A percentile compares a stretch with the other conserved stretches of the same genome.
Evolutionary conservation across 2,113 vertebrate genomes (phyloP).

Genomic region (Irena cyanogastra): DNA sequence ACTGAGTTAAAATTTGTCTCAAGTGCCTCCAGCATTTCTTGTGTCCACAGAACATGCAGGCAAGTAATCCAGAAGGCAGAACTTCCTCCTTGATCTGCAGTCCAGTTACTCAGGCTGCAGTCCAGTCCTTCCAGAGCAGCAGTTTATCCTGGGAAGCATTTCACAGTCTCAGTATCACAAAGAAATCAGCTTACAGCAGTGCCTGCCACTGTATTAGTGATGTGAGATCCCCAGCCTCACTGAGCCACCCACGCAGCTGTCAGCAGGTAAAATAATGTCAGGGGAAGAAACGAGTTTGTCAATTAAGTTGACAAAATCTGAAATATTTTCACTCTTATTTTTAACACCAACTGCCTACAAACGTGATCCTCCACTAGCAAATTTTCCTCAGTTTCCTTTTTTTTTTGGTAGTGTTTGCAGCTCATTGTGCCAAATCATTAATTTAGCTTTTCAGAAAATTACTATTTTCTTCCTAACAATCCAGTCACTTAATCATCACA

Average conservation of each 20-base stretch:
- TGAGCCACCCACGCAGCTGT: neutral
- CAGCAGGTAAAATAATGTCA: neutral
- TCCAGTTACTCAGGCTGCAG: neutral
- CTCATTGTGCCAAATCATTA: constrained; percentile 28
- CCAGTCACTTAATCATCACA: constrained; percentile 27
- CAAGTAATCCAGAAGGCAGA: neutral
- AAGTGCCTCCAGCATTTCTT: neutral
- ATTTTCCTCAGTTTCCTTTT: neutral
- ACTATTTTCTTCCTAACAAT: constrained; percentile 43
- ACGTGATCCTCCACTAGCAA: neutral
- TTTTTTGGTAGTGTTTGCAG: neutral
- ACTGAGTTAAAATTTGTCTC: neutral
- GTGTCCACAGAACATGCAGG: neutral
- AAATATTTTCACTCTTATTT: neutral
- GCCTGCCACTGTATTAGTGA: neutral
- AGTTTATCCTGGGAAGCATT: neutral
- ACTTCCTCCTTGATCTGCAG: neutral
- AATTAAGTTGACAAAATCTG: neutral
- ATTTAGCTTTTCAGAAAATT: constrained; percentile 41
- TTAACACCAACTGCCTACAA: neutral
- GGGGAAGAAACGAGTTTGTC: neutral
- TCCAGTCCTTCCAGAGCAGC: neutral
- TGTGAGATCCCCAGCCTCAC: neutral
- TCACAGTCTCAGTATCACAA: neutral
- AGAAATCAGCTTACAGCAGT: neutral